phyloP scores from a whole-genome alignment of 2,113 vertebrate species.

The Dicaeum eximium region DNA sequence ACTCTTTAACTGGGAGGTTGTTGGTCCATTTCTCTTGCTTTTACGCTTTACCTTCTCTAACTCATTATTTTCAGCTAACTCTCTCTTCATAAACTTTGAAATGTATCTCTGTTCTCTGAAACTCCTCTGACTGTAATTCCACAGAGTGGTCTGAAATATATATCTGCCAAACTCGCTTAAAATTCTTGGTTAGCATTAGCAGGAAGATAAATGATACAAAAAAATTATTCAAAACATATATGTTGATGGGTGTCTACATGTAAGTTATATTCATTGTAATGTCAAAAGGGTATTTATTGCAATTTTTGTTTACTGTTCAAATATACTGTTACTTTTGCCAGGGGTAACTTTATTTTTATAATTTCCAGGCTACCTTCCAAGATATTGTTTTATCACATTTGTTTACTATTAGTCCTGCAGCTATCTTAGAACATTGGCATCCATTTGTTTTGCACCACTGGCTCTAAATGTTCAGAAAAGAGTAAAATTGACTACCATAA shows the following conservation, averaged over 20 bases:
- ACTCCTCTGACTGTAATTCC: neutral
- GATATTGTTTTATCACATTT: constrained; percentile 16
- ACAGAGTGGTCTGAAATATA: neutral
- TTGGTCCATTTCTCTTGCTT: neutral
- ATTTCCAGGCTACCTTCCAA: neutral
- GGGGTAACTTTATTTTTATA: neutral
- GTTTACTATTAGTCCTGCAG: constrained; percentile 6
- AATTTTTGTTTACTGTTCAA: neutral
- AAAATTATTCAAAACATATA: neutral
- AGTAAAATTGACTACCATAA: neutral
- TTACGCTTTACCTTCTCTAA: neutral
- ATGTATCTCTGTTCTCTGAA: neutral
- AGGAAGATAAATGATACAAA: neutral
- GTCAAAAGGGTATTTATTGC: neutral
- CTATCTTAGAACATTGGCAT: neutral
- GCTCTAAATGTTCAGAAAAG: neutral
- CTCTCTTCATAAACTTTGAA: neutral
- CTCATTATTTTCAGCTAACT: neutral
- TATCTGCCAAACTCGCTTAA: neutral
- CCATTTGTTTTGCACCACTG: constrained; percentile 17
- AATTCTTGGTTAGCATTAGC: neutral
- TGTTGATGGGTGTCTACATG: neutral
- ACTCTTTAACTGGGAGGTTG: neutral
- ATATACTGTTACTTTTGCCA: neutral
- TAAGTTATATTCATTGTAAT: neutral